phyloP scores from a whole-genome alignment of 2,113 vertebrate species.

The Amazona vittata region DNA sequence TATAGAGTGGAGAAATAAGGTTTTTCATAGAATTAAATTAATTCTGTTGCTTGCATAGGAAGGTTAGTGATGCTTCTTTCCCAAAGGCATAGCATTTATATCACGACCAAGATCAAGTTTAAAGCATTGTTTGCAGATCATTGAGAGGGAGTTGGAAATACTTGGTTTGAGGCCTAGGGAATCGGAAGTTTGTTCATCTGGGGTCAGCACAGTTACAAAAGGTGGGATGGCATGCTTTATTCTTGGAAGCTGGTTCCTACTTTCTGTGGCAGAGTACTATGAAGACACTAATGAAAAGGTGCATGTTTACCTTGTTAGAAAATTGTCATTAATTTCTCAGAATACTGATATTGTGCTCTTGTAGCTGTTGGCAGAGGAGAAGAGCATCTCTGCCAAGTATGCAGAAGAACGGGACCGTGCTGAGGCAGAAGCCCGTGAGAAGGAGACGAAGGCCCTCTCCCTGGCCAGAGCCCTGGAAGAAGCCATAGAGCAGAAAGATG shows the following conservation, averaged over 20 bases:
- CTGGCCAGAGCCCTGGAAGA: conserved; percentile 88
- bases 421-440: conserved; percentile 84
- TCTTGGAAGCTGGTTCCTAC: not conserved
- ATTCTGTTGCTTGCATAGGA: not conserved
- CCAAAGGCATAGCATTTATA: not conserved
- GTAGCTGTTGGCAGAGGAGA: conserved; percentile 83
- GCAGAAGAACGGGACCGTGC: conserved; percentile 82
- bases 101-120: not conserved
- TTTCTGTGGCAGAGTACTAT: not conserved
- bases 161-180: not conserved
- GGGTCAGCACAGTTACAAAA: not conserved
- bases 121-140: not conserved
- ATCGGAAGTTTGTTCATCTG: not conserved
- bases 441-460: conserved; percentile 82
- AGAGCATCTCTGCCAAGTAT: conserved; percentile 80
- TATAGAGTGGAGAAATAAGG: not conserved
- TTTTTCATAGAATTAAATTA: not conserved
- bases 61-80: not conserved
- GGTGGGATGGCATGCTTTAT: not conserved
- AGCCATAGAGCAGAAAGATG: conserved; percentile 87
- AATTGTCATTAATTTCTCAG: not conserved
- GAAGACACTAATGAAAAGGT: not conserved
- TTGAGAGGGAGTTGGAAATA: not conserved
- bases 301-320: not conserved
- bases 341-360: not conserved